Percentiles rank a stretch among this genome's conserved stretches.
Conservation (phyloP, 1,140 invertebrate genomes). For the Cyclina sinensis region DNA sequence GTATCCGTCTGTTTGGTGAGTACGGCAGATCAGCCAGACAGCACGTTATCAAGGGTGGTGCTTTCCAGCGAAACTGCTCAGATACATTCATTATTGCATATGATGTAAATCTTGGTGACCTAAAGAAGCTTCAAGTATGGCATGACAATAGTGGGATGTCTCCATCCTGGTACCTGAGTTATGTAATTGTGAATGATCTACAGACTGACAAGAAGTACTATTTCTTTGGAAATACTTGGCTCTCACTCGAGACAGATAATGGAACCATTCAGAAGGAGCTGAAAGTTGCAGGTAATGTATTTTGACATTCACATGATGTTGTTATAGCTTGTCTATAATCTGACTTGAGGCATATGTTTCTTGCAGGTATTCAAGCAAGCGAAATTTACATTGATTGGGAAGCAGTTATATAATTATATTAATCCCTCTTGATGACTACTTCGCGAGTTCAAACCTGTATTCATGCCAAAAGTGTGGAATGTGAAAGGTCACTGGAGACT, state of each 20-base stretch:
- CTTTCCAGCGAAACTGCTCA: slow-evolving; percentile 80
- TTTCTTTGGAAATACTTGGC: slow-evolving; percentile 81
- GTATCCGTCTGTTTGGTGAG: slow-evolving; percentile 81
- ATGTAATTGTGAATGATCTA: slow-evolving; percentile 79
- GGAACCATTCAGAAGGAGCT: slow-evolving; percentile 81
- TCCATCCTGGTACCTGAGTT: slow-evolving; percentile 82
- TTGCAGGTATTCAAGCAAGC: no score
- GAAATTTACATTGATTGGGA: no score
- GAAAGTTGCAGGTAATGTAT: slow-evolving; percentile 73
- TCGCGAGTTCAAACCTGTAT: no score
- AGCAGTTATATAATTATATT: no score
- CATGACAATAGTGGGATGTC: slow-evolving; percentile 83
- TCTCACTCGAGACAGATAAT: slow-evolving; percentile 78
- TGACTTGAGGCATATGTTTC: no score
- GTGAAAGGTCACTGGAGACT: no score
- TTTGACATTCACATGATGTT: no score
- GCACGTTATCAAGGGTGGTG: slow-evolving; percentile 78
- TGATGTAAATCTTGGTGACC: slow-evolving; percentile 78
- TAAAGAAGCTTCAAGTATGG: slow-evolving; percentile 81
- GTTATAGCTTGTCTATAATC: no score
- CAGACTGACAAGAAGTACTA: slow-evolving; percentile 79
- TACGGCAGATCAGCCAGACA: slow-evolving; percentile 77
- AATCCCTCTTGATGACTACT: no score
- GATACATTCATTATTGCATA: slow-evolving; percentile 82
- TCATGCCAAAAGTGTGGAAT: no score